A percentile compares a stretch with the other conserved stretches of the same genome.
Conservation (phyloP, 2,797 vertebrate species). For the Enteromius argenteus region DNA sequence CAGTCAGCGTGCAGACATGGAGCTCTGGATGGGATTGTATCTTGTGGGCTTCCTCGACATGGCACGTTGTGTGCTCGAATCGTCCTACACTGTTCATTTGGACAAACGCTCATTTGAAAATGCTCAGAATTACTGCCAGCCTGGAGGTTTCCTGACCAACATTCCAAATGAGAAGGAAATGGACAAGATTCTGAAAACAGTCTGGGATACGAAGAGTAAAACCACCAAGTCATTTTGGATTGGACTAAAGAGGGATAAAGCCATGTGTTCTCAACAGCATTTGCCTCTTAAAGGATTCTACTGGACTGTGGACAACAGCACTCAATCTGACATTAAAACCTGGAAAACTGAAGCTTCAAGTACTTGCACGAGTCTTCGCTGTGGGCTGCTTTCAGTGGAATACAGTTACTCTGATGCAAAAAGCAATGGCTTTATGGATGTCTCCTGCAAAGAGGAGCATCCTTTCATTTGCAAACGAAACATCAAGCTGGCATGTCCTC, state of each 20-base stretch:
- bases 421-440: conserved; percentile 74
- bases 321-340: conserved; percentile 26
- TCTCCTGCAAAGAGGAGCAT: conserved; percentile 63
- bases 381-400: conserved; percentile 72
- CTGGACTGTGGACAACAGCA: conserved; percentile 72
- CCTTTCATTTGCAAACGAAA: conserved; percentile 81
- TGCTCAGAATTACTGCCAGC: conserved; percentile 59
- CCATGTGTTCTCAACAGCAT: conserved; percentile 66
- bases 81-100: conserved; percentile 52
- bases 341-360: conserved; percentile 76
- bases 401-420: accelerated
- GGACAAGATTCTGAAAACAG: conserved; percentile 60
- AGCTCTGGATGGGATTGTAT: conserved; percentile 56
- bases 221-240: conserved; percentile 76
- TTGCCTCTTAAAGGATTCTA: conserved; percentile 81
- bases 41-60: conserved; percentile 61
- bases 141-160: conserved; percentile 73
- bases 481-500: background rate
- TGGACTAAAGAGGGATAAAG: conserved; percentile 73
- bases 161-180: conserved; percentile 69
- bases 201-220: background rate
- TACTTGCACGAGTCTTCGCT: conserved; percentile 75
- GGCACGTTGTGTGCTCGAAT: background rate
- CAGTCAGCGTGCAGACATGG: conserved; percentile 57
- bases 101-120: conserved; percentile 42